A percentile compares a stretch with the other conserved stretches of the same genome.
These are phyloP conservation scores for Cliona cf. orientalis DNA, from an alignment of 37 sponge, comb jelly and placozoan species.

Conservation along the genomic window DNA sequence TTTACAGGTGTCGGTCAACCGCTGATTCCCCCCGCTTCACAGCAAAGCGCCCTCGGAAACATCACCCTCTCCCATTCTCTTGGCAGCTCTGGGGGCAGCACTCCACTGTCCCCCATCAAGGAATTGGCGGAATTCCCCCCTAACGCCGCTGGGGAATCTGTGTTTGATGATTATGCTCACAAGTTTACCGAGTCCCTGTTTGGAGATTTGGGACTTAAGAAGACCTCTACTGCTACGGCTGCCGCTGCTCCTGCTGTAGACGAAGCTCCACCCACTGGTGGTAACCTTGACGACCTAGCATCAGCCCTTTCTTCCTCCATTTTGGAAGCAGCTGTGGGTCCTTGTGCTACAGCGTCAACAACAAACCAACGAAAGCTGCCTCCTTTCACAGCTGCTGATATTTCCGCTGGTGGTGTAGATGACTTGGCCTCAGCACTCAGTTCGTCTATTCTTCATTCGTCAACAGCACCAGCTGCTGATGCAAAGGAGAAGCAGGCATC, in stretches of 20 bases:
- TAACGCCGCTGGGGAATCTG: background rate
- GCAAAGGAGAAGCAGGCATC: background rate
- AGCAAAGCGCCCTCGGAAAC: slow-evolving; percentile 4
- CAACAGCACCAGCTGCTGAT: background rate
- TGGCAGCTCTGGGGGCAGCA: background rate
- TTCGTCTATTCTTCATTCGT: slow-evolving; percentile 8
- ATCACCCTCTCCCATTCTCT: background rate
- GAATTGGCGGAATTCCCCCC: background rate
- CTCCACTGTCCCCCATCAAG: slow-evolving; percentile 28
- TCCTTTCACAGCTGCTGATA: too few species aligned
- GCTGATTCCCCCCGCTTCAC: background rate
- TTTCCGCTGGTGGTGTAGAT: too few species aligned
- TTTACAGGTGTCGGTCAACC: background rate
- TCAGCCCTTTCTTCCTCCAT: slow-evolving; percentile 10
- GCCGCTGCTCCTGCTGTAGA: background rate
- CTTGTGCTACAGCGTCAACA: too few species aligned
- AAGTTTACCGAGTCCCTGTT: slow-evolving; percentile 14
- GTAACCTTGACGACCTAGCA: background rate
- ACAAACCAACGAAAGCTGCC: too few species aligned
- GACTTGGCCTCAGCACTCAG: background rate
- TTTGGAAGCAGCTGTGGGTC: slow-evolving; percentile 10
- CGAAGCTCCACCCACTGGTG: background rate
- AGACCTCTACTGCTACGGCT: background rate
- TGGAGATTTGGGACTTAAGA: background rate
- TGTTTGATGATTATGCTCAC: slow-evolving; percentile 1